Conservation (phyloP, 1,140 invertebrate species). For the Leguminivora glycinivorella region DNA sequence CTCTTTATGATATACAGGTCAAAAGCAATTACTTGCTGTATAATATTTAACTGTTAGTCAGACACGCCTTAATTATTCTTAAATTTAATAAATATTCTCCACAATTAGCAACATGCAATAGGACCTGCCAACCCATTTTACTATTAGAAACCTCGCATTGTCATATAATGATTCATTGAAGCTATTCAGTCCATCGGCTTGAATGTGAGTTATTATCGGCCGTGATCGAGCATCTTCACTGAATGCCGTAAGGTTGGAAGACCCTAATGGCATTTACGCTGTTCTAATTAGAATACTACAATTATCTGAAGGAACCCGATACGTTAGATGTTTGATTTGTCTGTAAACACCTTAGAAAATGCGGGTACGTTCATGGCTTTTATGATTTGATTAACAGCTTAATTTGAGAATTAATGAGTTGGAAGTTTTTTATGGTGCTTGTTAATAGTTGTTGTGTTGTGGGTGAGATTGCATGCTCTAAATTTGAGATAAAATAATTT, state of each 20-base stretch:
- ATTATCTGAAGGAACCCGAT: slow-evolving; percentile 15
- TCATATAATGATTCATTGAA: slow-evolving; percentile 18
- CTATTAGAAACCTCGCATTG: slow-evolving; percentile 14
- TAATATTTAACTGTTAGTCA: not conserved
- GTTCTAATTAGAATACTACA: slow-evolving; percentile 6
- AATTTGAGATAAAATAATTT: not conserved
- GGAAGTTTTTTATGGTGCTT: not conserved
- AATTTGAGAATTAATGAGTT: slow-evolving; percentile 10
- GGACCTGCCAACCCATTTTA: not conserved
- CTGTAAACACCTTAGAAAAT: slow-evolving; percentile 24
- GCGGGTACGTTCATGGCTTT: not conserved
- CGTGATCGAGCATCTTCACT: not conserved
- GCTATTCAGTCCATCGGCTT: slow-evolving; percentile 4
- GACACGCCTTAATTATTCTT: not conserved
- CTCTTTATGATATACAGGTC: not conserved
- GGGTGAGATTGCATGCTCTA: not conserved
- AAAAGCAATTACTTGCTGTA: not conserved
- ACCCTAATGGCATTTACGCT: not conserved
- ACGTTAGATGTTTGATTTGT: slow-evolving; percentile 13
- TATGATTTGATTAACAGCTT: not conserved
- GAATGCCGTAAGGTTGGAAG: not conserved
- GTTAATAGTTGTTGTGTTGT: not conserved
- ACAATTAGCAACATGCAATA: not conserved
- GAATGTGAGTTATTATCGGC: slow-evolving; percentile 13
- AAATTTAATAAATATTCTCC: not conserved